These are phyloP conservation scores for Tiaroga cobitis DNA, from an alignment of 2,797 vertebrate genomes.

Conservation along the genomic window DNA sequence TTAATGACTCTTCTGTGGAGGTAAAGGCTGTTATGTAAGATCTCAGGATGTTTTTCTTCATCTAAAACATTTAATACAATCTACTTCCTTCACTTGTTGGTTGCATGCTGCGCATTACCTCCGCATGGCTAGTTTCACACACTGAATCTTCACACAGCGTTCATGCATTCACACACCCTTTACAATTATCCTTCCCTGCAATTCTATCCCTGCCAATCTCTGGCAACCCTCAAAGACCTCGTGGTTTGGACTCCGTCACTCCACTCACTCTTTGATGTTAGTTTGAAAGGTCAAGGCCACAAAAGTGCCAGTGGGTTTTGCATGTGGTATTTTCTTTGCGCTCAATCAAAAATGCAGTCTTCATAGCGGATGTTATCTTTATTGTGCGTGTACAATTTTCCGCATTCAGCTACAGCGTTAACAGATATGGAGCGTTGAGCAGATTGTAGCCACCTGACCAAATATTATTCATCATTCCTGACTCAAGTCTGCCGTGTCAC, in stretches of 20 bases:
- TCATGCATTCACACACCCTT: background rate
- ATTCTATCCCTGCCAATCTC: conserved; percentile 22
- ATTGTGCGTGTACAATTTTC: background rate
- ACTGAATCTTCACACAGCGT: conserved; percentile 3
- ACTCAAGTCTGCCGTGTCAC: conserved; percentile 51
- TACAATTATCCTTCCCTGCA: conserved; percentile 14
- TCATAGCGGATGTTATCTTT: background rate
- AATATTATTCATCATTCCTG: conserved; percentile 60
- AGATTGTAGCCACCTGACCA: conserved; percentile 56
- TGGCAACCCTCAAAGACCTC: conserved; percentile 17
- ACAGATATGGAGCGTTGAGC: conserved; percentile 31
- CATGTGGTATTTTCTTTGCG: background rate
- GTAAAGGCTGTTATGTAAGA: conserved; percentile 70
- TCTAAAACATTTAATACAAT: conserved; percentile 50
- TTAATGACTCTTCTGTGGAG: conserved; percentile 62
- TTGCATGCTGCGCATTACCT: conserved; percentile 53
- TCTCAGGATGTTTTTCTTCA: conserved; percentile 64
- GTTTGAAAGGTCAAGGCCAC: conserved; percentile 10
- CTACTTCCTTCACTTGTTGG: conserved; percentile 61
- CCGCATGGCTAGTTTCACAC: conserved; percentile 41
- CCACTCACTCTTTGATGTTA: conserved; percentile 5
- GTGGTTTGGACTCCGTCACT: background rate
- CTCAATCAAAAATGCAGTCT: background rate
- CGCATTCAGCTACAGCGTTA: background rate
- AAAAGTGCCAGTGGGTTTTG: background rate